Base-by-base conservation (phyloP, 2,113 vertebrate genomes). In the Lycaon pictus region DNA sequence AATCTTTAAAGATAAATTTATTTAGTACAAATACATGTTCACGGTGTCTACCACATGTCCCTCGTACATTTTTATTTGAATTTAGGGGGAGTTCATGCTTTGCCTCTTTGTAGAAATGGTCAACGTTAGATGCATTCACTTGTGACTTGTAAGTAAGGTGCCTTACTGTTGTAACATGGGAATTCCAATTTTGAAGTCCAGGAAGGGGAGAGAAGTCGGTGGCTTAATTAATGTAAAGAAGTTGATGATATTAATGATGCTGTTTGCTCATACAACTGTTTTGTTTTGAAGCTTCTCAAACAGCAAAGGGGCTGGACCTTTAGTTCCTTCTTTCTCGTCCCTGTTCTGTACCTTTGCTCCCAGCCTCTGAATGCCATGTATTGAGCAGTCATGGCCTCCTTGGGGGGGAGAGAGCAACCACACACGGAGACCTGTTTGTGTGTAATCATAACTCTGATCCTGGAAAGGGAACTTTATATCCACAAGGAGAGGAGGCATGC, bases 321-420 rank as follows among this genome's bases (percentile, higher is more conserved):
- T 1, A 17, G 2, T 27, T 37, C 10, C 25, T 71, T 22, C n/a
- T n/a, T 20, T 23, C 35, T 35, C 56, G 3, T 67, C 11, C 11
- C n/a, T 22, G 4, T 2, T 17, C 25, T 1, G 8, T 13, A 1
- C 69, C 27, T 22, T 65, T 0, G 0, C 43, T 37, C 71, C 56
- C 48, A 55, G 15, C n/a, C 11, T 35, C 5, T 1, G 19, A 35
- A 32, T 29, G 37, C 13, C 20, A 2, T 32, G 12, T 60, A 10
- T 25, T 13, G 2, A 55, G 8, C 7, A 32, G n/a, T n/a, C 53
- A 17, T 79, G 83, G 23, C 43, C 13, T 77, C 20, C 7, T 60
- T 10, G 32, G 17, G 10, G n/a, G 8, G 6, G 5, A 4, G 48
- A 25, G 51, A 7, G 2, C 11, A n/a, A 11, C 65, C 32, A 35